A percentile compares a stretch with the other conserved stretches of the same genome.
These are phyloP conservation scores for Caranx melampygus DNA, from an alignment of 2,113 vertebrate genomes.

Conservation along the genomic window DNA sequence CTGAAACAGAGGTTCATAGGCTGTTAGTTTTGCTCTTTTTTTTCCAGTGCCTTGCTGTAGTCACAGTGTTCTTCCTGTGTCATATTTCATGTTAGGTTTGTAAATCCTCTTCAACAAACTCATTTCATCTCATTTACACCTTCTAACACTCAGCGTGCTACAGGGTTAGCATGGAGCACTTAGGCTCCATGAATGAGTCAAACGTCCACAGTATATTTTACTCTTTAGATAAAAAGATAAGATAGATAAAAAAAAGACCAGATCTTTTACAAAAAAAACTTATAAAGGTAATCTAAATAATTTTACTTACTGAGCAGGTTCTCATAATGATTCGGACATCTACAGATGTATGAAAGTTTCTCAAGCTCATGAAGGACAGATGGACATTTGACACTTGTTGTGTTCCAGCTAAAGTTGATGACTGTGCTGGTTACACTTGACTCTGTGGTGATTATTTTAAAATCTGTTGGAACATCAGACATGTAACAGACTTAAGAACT, in stretches of 20 bases:
- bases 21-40: not conserved
- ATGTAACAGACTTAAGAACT: not conserved
- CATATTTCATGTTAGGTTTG: not conserved
- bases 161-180: not conserved
- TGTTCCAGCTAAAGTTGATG: fast-evolving
- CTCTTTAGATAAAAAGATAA: not conserved
- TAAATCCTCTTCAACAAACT: not conserved
- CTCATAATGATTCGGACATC: not conserved
- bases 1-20: not conserved
- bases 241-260: not conserved
- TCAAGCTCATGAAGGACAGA: fast-evolving
- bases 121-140: not conserved
- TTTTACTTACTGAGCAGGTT: not conserved
- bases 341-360: not conserved
- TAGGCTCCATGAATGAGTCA: not conserved
- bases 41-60: not conserved
- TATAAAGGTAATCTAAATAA: not conserved
- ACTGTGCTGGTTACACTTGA: fast-evolving
- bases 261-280: not conserved
- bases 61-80: not conserved
- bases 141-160: no score
- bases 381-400: not conserved
- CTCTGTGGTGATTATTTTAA: fast-evolving
- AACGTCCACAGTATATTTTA: not conserved
- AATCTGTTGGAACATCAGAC: slow-evolving; percentile 49